A percentile compares a stretch with the other conserved stretches of the same genome.
Conservation (phyloP, 2,888 invertebrate genomes). For the Acrobeloides nanus region DNA sequence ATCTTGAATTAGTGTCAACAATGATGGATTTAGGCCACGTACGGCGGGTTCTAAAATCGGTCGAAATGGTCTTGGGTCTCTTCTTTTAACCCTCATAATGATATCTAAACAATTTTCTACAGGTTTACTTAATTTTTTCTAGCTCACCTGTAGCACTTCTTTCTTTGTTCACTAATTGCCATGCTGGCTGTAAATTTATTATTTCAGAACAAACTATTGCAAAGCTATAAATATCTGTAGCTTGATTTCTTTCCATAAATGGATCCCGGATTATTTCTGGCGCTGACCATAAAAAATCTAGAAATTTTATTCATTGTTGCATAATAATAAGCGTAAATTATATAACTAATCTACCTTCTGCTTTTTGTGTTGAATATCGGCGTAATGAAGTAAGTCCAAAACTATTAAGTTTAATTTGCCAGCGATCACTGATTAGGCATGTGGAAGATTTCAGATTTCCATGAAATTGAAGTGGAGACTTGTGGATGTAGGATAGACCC, state of each 20-base stretch:
- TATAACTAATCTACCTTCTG: neutral
- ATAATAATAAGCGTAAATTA: neutral
- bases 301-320: neutral
- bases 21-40: conserved; percentile 13
- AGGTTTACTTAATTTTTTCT: no score
- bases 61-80: conserved; percentile 11
- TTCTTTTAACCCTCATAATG: conserved; percentile 34
- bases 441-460: conserved; percentile 17
- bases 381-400: no score
- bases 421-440: conserved; percentile 14
- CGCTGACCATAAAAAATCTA: conserved; percentile 22
- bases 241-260: no score
- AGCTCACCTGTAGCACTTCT: conserved; percentile 17
- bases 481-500: conserved; percentile 16
- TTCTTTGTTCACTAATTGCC: conserved; percentile 11
- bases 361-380: no score
- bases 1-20: conserved; percentile 33
- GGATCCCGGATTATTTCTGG: conserved; percentile 26
- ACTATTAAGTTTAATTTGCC: conserved; percentile 11
- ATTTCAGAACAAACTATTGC: conserved; percentile 14
- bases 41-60: conserved; percentile 9
- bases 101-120: conserved; percentile 22
- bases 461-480: conserved; percentile 13
- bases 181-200: conserved; percentile 26
- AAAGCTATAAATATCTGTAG: no score